These are phyloP conservation scores for Gallinago solitaria DNA, from an alignment of 2,797 vertebrate species.

Conservation along the genomic window DNA sequence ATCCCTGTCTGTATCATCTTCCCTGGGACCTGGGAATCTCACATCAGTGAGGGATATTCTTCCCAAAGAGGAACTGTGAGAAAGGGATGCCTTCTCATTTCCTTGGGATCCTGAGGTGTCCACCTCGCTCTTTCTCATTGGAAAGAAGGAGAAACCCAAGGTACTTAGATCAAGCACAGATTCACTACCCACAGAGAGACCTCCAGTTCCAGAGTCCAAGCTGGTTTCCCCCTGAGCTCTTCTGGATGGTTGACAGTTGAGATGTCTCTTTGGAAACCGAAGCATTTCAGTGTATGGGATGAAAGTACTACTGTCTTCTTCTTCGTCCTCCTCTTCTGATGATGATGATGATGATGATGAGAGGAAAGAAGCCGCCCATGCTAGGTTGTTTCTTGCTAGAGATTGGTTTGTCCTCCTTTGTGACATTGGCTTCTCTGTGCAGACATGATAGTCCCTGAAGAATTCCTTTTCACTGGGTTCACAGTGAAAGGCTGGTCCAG, in stretches of 20 bases:
- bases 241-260: not conserved
- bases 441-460: not conserved
- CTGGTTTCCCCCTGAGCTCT: not conserved
- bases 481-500: not conserved
- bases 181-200: not conserved
- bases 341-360: not conserved
- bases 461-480: not conserved
- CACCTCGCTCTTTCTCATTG: not conserved
- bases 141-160: not conserved
- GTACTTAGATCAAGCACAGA: not conserved
- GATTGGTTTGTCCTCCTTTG: not conserved
- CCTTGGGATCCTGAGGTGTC: not conserved
- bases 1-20: not conserved
- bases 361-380: not conserved
- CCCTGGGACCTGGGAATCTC: not conserved
- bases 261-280: not conserved
- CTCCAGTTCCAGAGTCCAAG: not conserved
- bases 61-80: not conserved
- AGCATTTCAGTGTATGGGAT: constrained; percentile 7
- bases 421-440: not conserved
- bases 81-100: not conserved
- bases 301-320: not conserved
- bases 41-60: not conserved
- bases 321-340: not conserved
- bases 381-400: not conserved